Evolutionary conservation across 2,113 vertebrate species (phyloP).

Genomic region (Bucco capensis): DNA sequence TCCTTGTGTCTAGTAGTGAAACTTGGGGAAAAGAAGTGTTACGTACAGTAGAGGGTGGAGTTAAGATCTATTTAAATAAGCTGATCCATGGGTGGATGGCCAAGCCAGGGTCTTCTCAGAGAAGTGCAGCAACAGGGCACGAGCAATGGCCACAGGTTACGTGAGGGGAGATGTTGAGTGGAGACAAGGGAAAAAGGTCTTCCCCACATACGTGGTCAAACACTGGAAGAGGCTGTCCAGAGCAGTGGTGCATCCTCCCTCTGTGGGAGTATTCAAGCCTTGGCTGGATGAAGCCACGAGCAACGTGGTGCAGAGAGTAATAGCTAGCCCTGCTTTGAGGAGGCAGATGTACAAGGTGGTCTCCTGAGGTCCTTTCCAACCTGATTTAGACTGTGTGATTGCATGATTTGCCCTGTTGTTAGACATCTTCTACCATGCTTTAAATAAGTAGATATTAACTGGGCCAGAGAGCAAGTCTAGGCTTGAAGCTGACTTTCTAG

Average conservation of each 20-base stretch:
- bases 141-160: background rate
- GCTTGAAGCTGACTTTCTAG: conserved; percentile 10
- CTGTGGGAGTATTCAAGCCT: background rate
- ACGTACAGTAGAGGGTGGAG: background rate
- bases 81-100: background rate
- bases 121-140: background rate
- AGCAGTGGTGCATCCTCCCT: background rate
- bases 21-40: background rate
- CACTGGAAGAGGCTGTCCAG: background rate
- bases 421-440: background rate
- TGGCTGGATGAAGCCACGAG: background rate
- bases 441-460: background rate
- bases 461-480: background rate
- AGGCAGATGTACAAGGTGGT: background rate
- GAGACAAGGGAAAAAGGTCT: background rate
- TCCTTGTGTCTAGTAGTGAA: background rate
- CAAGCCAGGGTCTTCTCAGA: background rate
- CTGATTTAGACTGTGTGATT: background rate
- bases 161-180: background rate
- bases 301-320: background rate
- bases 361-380: background rate
- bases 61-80: background rate
- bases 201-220: background rate
- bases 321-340: background rate
- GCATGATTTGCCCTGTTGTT: background rate